Evolutionary conservation across 2,113 vertebrate species (phyloP).

Genomic region (Nerophis lumbriciformis): DNA sequence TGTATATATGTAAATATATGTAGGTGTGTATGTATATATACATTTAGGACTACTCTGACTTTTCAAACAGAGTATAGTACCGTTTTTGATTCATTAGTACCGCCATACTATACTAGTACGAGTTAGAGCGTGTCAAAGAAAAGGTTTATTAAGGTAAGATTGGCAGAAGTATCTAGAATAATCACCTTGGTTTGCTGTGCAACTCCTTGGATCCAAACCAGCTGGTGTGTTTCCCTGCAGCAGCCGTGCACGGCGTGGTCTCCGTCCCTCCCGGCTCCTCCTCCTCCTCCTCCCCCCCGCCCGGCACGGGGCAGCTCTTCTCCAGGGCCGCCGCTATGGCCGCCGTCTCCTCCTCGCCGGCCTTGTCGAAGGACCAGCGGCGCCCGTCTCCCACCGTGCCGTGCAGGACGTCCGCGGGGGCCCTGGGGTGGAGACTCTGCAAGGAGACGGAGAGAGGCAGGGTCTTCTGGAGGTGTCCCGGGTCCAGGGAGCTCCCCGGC

Average conservation of each 20-base stretch:
- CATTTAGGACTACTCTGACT: no score
- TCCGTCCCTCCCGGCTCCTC: constrained; percentile 21
- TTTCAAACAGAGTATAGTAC: no score
- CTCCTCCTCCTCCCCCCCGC: constrained; percentile 46
- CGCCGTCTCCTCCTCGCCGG: constrained; percentile 72
- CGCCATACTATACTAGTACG: no score
- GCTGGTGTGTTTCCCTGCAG: constrained; percentile 75
- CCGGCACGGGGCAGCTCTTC: constrained; percentile 55
- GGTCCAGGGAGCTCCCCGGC: constrained; percentile 37
- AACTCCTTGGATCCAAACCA: constrained; percentile 86
- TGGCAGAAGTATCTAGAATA: no score
- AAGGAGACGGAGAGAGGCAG: constrained; percentile 68
- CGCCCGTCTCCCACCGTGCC: constrained; percentile 50
- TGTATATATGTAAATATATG: no score
- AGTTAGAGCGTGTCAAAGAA: no score
- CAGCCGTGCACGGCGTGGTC: background rate
- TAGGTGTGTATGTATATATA: no score
- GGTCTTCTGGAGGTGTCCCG: constrained; percentile 62
- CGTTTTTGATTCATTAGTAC: no score
- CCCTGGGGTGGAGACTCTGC: constrained; percentile 61
- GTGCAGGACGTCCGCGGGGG: constrained; percentile 43
- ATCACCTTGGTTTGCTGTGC: constrained; percentile 87
- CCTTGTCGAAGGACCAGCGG: constrained; percentile 72
- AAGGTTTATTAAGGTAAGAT: no score
- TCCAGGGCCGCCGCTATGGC: constrained; percentile 74